Evolutionary conservation across 2,888 invertebrate genomes (phyloP).

Genomic region (Aelia acuminata): DNA sequence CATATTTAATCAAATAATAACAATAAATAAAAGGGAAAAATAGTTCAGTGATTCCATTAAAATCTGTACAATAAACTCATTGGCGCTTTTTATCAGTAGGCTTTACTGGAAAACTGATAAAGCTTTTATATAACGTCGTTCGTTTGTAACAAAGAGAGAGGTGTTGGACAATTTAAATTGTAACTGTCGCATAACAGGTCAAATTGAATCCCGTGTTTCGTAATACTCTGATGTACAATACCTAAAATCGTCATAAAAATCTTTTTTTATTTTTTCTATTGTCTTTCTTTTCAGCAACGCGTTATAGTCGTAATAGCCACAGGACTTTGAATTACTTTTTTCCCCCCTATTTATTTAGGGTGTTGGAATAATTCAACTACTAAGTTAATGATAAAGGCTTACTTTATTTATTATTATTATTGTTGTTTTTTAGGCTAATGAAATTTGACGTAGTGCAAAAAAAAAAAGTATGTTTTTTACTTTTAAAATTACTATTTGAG

Average conservation of each 20-base stretch:
- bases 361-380: no score
- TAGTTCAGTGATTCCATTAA: neutral
- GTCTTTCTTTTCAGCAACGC: neutral
- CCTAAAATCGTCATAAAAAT: neutral
- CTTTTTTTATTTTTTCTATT: neutral
- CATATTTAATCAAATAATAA: no score
- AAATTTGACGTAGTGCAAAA: no score
- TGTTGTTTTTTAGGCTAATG: no score
- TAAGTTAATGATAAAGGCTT: no score
- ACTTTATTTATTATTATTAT: no score
- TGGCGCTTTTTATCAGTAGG: neutral
- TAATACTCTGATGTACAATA: neutral
- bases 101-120: neutral
- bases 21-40: no score
- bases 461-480: no score
- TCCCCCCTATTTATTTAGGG: no score
- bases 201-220: neutral
- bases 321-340: neutral
- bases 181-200: neutral
- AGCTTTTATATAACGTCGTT: neutral
- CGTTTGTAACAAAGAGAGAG: neutral
- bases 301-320: neutral
- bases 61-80: neutral
- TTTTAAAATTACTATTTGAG: no score
- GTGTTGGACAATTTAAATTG: neutral